phyloP scores from a whole-genome alignment of 92 coral and sea anemone species.

The Parazoanthus darwini region DNA sequence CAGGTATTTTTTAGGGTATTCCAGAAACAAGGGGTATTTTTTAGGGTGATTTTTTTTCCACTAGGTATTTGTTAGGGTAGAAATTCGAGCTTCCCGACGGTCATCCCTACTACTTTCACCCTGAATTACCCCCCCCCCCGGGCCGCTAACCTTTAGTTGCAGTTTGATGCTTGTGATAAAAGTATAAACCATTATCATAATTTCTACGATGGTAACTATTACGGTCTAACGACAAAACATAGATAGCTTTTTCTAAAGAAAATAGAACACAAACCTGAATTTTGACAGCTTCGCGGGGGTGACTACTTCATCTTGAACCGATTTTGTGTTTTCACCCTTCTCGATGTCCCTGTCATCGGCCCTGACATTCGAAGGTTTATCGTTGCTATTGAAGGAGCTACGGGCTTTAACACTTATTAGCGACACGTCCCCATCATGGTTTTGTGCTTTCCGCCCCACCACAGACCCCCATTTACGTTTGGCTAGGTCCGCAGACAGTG shows the following conservation, averaged over 20 bases:
- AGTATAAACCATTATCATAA: too few relatives aligned
- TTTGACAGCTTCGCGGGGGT: background rate
- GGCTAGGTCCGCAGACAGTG: background rate
- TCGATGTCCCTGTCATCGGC: background rate
- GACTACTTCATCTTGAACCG: background rate
- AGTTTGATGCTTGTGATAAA: too few relatives aligned
- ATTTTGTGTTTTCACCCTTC: background rate
- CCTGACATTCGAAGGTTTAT: background rate
- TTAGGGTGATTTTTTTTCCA: too few relatives aligned
- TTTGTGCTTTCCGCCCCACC: conserved; percentile 12
- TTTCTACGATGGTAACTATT: too few relatives aligned
- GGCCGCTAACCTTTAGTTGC: too few relatives aligned
- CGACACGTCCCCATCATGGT: conserved; percentile 21
- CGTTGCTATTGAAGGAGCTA: conserved; percentile 10
- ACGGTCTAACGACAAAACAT: background rate
- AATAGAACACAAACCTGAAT: background rate
- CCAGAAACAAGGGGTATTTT: too few relatives aligned
- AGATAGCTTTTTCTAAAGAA: background rate
- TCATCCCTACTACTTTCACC: too few relatives aligned
- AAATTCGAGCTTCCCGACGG: too few relatives aligned
- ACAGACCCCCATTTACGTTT: conserved; percentile 12
- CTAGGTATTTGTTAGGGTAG: too few relatives aligned
- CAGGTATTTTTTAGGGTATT: too few relatives aligned
- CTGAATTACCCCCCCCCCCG: too few relatives aligned
- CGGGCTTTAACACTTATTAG: conserved; percentile 35